Evolutionary conservation across 2,888 invertebrate species (phyloP).

Genomic region (Orchestes rusci): DNA sequence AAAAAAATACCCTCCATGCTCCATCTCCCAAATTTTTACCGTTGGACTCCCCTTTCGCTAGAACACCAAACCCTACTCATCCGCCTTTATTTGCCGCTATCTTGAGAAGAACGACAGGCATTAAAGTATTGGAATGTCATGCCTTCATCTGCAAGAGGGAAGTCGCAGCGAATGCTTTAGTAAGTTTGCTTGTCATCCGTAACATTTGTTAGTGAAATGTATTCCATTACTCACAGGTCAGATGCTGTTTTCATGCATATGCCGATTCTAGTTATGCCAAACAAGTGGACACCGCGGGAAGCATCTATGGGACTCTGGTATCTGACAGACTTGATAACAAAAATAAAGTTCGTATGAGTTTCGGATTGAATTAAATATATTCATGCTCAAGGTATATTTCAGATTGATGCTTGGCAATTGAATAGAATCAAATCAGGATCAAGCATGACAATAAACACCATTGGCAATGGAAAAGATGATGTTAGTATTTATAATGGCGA

Average conservation of each 20-base stretch:
- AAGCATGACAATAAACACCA: slow-evolving; percentile 54
- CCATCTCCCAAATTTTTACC: slow-evolving; percentile 86
- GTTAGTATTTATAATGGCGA: slow-evolving; percentile 82
- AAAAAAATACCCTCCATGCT: slow-evolving; percentile 45
- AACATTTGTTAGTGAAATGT: not conserved
- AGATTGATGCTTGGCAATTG: slow-evolving; percentile 53
- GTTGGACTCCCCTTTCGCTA: slow-evolving; percentile 91
- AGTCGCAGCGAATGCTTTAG: slow-evolving; percentile 95
- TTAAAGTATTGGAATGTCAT: slow-evolving; percentile 97
- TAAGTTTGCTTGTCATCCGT: slow-evolving; percentile 38
- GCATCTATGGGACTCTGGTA: slow-evolving; percentile 41
- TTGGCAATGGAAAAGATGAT: slow-evolving; percentile 61
- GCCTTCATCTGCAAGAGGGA: slow-evolving; percentile 96
- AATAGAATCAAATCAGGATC: slow-evolving; percentile 50
- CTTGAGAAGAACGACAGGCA: slow-evolving; percentile 88
- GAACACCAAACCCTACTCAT: slow-evolving; percentile 86
- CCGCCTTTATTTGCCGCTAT: slow-evolving; percentile 97
- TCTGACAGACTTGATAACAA: slow-evolving; percentile 40
- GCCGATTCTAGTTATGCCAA: slow-evolving; percentile 92
- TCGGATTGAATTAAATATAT: not conserved
- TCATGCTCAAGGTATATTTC: slow-evolving; percentile 3
- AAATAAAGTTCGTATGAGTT: slow-evolving; percentile 37
- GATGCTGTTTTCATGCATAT: slow-evolving; percentile 96
- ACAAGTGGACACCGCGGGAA: slow-evolving; percentile 59
- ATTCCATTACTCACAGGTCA: slow-evolving; percentile 29